Evolutionary conservation across 1,140 invertebrate genomes (phyloP).

Genomic region (Conopomorpha cramerella): DNA sequence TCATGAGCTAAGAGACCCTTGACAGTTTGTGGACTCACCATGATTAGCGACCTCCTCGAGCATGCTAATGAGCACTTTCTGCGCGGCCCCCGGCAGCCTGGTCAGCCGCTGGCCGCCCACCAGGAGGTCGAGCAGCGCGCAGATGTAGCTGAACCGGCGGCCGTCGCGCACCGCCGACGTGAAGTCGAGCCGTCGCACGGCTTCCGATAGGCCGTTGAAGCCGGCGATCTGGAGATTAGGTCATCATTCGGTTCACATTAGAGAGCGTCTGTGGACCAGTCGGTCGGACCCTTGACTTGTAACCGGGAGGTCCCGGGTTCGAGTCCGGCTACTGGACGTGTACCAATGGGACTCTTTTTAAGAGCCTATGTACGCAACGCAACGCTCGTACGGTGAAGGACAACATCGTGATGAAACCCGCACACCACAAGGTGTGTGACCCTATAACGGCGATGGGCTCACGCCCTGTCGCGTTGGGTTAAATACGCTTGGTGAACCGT

Average conservation of each 20-base stretch:
- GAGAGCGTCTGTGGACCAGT: too few relatives aligned
- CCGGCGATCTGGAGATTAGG: constrained; percentile 76
- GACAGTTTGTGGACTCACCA: constrained; percentile 59
- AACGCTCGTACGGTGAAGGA: too few relatives aligned
- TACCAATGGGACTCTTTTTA: too few relatives aligned
- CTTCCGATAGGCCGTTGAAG: constrained; percentile 94
- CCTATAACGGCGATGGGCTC: too few relatives aligned
- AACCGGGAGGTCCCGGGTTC: too few relatives aligned
- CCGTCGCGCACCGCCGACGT: constrained; percentile 92
- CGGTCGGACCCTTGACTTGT: too few relatives aligned
- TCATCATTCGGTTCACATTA: too few relatives aligned
- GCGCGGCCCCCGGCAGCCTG: constrained; percentile 88
- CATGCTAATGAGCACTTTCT: constrained; percentile 91
- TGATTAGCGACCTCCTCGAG: constrained; percentile 91
- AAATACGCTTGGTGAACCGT: too few relatives aligned
- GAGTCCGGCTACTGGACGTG: too few relatives aligned
- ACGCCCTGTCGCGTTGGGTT: neutral
- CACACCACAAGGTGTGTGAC: too few relatives aligned
- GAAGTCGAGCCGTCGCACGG: constrained; percentile 92
- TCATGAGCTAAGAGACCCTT: neutral
- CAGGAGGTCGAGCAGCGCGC: constrained; percentile 86
- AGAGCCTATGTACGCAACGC: too few relatives aligned
- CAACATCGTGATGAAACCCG: too few relatives aligned
- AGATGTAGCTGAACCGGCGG: constrained; percentile 95
- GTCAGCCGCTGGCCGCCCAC: constrained; percentile 83